These are phyloP conservation scores for Deladenus siricidicola DNA, from an alignment of 2,888 invertebrate genomes.

Conservation along the genomic window DNA sequence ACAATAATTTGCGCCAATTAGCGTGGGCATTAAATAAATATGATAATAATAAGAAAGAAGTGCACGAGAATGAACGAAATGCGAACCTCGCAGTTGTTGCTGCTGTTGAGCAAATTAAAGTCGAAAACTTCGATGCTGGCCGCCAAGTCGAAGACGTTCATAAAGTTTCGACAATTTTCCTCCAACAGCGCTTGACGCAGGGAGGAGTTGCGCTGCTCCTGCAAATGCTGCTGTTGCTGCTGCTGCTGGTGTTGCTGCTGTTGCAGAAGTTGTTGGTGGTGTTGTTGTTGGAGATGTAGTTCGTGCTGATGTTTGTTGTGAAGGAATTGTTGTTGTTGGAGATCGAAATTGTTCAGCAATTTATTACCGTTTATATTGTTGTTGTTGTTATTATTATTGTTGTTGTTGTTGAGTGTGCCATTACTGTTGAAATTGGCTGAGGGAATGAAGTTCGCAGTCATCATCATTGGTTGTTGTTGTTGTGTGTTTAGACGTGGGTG, in stretches of 20 bases:
- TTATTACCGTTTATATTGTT: no score
- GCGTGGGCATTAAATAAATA: no score
- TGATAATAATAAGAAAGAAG: no score
- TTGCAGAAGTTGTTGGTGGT: not conserved
- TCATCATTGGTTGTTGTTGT: not conserved
- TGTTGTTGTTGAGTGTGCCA: not conserved
- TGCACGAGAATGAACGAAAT: no score
- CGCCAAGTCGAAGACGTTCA: not conserved
- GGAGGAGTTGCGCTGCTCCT: no score
- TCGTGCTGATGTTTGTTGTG: no score
- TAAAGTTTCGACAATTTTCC: not conserved
- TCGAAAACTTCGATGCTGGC: not conserved
- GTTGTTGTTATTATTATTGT: not conserved
- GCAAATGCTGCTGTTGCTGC: not conserved
- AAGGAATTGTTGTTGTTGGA: no score
- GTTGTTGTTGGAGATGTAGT: not conserved
- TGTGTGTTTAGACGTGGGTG: not conserved
- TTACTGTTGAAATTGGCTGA: no score
- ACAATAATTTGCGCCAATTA: no score
- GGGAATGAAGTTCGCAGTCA: not conserved
- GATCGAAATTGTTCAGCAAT: no score
- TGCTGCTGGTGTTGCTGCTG: no score
- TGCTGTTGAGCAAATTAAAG: not conserved
- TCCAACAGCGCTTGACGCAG: not conserved
- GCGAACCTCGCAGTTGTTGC: no score